Conservation (phyloP, 23 tunicate genomes). For the Pegea sp. region DNA sequence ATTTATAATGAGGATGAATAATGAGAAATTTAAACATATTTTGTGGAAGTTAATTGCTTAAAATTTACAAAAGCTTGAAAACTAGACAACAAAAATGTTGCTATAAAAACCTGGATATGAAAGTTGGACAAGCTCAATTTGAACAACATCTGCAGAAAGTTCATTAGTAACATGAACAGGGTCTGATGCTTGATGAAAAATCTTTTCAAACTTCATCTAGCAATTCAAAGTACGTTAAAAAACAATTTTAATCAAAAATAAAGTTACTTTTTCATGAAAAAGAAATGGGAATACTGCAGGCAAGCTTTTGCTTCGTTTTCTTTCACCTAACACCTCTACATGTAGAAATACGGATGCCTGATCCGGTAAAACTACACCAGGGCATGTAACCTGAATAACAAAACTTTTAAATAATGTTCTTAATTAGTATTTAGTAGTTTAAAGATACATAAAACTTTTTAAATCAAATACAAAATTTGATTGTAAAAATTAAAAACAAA, state of each 20-base stretch:
- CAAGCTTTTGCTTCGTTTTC: constrained; percentile 34
- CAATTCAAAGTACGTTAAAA: background rate
- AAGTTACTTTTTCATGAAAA: constrained; percentile 69
- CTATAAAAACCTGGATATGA: constrained; percentile 93
- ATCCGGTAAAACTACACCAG: constrained; percentile 72
- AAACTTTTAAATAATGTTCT: too few relatives aligned
- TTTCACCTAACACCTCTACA: constrained; percentile 70
- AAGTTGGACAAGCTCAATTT: constrained; percentile 57
- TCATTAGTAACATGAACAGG: constrained; percentile 77
- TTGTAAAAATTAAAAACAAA: constrained; percentile 1
- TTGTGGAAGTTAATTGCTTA: too few relatives aligned
- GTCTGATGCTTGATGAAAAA: constrained; percentile 58
- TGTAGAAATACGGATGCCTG: constrained; percentile 58
- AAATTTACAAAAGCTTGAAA: too few relatives aligned
- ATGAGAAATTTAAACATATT: too few relatives aligned
- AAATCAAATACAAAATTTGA: too few relatives aligned
- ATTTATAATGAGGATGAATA: too few relatives aligned
- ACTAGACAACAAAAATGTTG: too few relatives aligned
- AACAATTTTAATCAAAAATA: background rate
- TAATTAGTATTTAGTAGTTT: too few relatives aligned
- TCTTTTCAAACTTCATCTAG: constrained; percentile 70
- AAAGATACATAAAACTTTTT: too few relatives aligned
- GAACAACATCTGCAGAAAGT: constrained; percentile 37
- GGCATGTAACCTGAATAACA: constrained; percentile 57
- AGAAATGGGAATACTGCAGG: constrained; percentile 88